Conservation (phyloP, 2,888 invertebrate genomes). For the Drosophila rubida region DNA sequence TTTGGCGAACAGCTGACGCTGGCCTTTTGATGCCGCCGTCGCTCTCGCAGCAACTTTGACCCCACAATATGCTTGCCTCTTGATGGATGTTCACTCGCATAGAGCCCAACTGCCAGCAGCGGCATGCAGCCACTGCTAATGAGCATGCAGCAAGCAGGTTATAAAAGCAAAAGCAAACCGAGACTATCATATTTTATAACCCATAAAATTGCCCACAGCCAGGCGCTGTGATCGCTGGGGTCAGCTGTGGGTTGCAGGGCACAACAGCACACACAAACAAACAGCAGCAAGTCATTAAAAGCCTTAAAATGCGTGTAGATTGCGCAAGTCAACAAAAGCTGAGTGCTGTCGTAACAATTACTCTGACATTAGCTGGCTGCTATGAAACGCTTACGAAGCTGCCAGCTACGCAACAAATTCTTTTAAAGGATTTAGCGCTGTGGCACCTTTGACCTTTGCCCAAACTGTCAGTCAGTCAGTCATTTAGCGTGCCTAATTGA, state of each 20-base stretch:
- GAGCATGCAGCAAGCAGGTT: conserved; percentile 7
- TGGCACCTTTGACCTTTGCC: conserved; percentile 37
- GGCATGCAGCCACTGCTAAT: conserved; percentile 16
- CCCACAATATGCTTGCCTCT: conserved; percentile 33
- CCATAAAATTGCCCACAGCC: conserved; percentile 9
- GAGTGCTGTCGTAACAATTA: not conserved
- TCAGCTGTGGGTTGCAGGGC: not conserved
- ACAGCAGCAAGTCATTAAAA: not conserved
- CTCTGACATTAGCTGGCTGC: not conserved
- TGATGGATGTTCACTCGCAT: conserved; percentile 40
- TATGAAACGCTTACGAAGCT: conserved; percentile 3
- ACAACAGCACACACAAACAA: not conserved
- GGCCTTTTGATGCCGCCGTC: conserved; percentile 47
- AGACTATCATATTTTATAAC: conserved; percentile 22
- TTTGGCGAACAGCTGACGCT: conserved; percentile 12
- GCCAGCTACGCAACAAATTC: conserved; percentile 8
- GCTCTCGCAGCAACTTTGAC: conserved; percentile 41
- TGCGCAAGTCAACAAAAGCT: not conserved
- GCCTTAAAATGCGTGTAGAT: not conserved
- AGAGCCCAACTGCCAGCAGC: conserved; percentile 17
- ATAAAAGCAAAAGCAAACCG: conserved; percentile 16
- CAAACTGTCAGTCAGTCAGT: conserved; percentile 11
- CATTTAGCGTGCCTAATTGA: conserved; percentile 53
- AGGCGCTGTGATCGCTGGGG: not conserved
- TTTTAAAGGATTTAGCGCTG: not conserved